phyloP scores from a whole-genome alignment of 1,140 invertebrate genomes.

The Hycleus phaleratus region DNA sequence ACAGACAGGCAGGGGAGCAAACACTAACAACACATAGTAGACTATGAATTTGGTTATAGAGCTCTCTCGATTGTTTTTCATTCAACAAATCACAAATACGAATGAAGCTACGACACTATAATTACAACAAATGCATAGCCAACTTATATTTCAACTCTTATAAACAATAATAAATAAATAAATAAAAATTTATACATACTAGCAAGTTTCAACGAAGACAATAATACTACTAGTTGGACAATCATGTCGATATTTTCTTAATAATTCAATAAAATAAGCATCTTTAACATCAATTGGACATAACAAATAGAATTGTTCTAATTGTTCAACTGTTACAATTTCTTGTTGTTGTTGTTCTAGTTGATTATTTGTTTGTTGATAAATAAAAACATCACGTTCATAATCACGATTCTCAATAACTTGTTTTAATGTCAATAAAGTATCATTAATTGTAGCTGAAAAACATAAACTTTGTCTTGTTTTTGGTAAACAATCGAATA shows the following conservation, averaged over 20 bases:
- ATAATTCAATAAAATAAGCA: conserved; percentile 84
- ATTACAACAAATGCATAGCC: neutral
- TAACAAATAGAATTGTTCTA: conserved; percentile 86
- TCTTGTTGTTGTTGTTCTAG: too few relatives aligned
- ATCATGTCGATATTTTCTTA: conserved; percentile 67
- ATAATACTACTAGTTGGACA: conserved; percentile 76
- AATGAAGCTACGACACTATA: neutral
- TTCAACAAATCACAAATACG: too few relatives aligned
- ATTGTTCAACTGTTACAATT: conserved; percentile 73
- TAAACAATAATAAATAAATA: too few relatives aligned
- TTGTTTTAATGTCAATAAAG: conserved; percentile 62
- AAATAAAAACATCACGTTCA: conserved; percentile 42
- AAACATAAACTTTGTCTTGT: conserved; percentile 83
- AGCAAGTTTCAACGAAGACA: conserved; percentile 92
- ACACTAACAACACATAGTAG: too few relatives aligned
- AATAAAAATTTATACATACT: conserved; percentile 47
- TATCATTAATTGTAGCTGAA: conserved; percentile 93
- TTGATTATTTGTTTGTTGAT: conserved; percentile 56
- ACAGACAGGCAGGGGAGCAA: too few relatives aligned
- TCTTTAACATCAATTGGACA: conserved; percentile 86
- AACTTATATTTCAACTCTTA: too few relatives aligned
- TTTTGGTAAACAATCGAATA: conserved; percentile 72
- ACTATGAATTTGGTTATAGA: too few relatives aligned
- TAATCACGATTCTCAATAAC: conserved; percentile 47
- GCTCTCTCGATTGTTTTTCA: too few relatives aligned